phyloP scores from a whole-genome alignment of 35 echinoderm and acorn worm genomes.

The Apostichopus japonicus region DNA sequence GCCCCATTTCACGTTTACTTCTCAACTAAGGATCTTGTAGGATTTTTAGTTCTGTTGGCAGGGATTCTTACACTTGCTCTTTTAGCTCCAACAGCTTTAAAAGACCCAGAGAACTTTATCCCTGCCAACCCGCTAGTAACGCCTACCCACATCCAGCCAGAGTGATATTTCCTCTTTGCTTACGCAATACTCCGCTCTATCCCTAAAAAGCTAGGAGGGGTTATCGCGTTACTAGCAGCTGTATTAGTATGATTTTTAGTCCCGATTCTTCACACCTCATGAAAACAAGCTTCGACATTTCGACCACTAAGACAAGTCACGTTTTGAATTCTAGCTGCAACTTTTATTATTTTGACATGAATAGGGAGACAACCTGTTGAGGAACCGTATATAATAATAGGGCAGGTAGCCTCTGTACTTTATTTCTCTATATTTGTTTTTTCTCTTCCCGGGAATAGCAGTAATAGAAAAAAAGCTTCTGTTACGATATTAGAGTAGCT shows the following conservation, averaged over 20 bases:
- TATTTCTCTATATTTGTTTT: slow-evolving; percentile 58
- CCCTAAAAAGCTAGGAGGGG: slow-evolving; percentile 86
- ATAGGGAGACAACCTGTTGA: slow-evolving; percentile 79
- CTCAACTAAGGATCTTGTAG: slow-evolving; percentile 65
- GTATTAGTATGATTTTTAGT: slow-evolving; percentile 70
- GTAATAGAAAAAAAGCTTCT: slow-evolving; percentile 63
- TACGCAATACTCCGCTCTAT: slow-evolving; percentile 86
- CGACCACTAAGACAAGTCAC: slow-evolving; percentile 72
- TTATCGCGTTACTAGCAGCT: slow-evolving; percentile 65
- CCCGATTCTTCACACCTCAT: slow-evolving; percentile 61
- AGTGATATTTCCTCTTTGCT: slow-evolving; percentile 88
- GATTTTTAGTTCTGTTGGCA: slow-evolving; percentile 57
- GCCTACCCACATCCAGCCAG: slow-evolving; percentile 76
- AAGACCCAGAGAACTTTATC: slow-evolving; percentile 81
- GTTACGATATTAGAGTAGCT: slow-evolving; percentile 61
- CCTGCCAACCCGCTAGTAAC: slow-evolving; percentile 80
- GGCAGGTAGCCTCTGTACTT: slow-evolving; percentile 39
- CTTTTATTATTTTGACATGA: slow-evolving; percentile 64
- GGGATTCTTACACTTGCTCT: slow-evolving; percentile 26
- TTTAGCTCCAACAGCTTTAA: slow-evolving; percentile 56
- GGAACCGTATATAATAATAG: slow-evolving; percentile 59
- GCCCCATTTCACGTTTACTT: slow-evolving; percentile 71
- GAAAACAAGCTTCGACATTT: slow-evolving; percentile 60
- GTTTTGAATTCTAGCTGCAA: slow-evolving; percentile 54
- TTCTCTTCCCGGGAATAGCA: slow-evolving; percentile 25